Percentiles rank a stretch among this genome's conserved stretches.
phyloP scores from a whole-genome alignment of 2,888 invertebrate species.

The Nomada fabriciana region DNA sequence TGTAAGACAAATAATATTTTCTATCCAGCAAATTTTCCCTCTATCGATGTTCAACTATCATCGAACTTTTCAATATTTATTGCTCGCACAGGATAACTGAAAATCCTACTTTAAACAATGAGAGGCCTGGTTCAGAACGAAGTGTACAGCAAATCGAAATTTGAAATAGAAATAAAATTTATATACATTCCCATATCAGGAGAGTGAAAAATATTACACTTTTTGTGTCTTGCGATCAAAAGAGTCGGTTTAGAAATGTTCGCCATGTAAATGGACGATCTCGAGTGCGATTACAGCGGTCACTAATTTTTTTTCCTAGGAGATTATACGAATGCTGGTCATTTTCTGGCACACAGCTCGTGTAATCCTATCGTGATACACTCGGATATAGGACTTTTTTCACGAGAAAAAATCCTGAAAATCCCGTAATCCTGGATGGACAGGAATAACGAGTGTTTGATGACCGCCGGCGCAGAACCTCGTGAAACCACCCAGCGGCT shows the following conservation, averaged over 20 bases:
- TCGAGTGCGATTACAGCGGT: constrained; percentile 40
- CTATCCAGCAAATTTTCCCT: no score
- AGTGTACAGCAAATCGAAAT: no score
- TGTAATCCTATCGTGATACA: constrained; percentile 82
- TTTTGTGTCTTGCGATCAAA: background rate
- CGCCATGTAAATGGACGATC: constrained; percentile 14
- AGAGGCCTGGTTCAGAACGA: no score
- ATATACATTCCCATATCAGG: no score
- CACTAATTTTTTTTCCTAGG: constrained; percentile 53
- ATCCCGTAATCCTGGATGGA: constrained; percentile 81
- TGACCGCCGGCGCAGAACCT: constrained; percentile 76
- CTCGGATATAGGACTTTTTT: constrained; percentile 77
- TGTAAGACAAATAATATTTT: no score
- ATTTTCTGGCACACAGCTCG: constrained; percentile 77
- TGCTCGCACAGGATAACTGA: no score
- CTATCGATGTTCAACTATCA: no score
- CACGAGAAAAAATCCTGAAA: constrained; percentile 73
- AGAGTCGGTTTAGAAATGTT: background rate
- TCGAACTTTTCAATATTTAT: no score
- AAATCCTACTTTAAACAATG: no score
- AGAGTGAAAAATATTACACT: no score
- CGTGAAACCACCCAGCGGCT: constrained; percentile 73
- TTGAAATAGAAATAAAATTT: no score
- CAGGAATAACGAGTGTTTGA: constrained; percentile 83
- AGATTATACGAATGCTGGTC: constrained; percentile 75